Evolutionary conservation across 2,888 invertebrate genomes (phyloP).

Genomic region (Diplolepis rosae): DNA sequence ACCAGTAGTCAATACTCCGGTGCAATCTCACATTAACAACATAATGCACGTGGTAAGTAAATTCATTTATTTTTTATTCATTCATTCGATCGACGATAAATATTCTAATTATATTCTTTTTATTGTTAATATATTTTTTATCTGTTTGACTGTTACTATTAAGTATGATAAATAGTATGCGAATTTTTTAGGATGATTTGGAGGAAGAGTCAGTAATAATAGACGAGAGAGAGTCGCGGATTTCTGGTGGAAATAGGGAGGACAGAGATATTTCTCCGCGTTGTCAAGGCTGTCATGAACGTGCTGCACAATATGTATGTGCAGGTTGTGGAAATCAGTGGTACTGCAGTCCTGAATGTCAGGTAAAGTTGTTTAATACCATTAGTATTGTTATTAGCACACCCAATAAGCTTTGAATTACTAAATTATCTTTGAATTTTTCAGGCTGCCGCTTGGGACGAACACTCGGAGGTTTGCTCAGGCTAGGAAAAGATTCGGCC

Average conservation of each 20-base stretch:
- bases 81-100: too few species aligned
- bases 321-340: conserved; percentile 94
- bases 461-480: conserved; percentile 89
- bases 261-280: conserved; percentile 78
- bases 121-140: conserved; percentile 29
- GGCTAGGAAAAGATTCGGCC: conserved; percentile 75
- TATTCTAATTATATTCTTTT: conserved; percentile 18
- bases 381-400: too few species aligned
- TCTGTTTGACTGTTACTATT: not conserved
- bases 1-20: conserved; percentile 74
- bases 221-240: conserved; percentile 73
- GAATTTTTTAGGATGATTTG: conserved; percentile 74
- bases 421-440: conserved; percentile 57
- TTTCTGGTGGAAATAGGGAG: conserved; percentile 65
- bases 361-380: conserved; percentile 78
- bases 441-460: conserved; percentile 91
- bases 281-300: conserved; percentile 90
- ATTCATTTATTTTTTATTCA: not conserved
- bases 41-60: conserved; percentile 68
- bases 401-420: not conserved
- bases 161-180: not conserved
- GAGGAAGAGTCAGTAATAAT: conserved; percentile 74
- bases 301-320: conserved; percentile 90
- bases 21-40: conserved; percentile 66
- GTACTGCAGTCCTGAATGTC: conserved; percentile 95